Conservation (phyloP, 2,888 invertebrate genomes). For the Mythimna albipuncta region DNA sequence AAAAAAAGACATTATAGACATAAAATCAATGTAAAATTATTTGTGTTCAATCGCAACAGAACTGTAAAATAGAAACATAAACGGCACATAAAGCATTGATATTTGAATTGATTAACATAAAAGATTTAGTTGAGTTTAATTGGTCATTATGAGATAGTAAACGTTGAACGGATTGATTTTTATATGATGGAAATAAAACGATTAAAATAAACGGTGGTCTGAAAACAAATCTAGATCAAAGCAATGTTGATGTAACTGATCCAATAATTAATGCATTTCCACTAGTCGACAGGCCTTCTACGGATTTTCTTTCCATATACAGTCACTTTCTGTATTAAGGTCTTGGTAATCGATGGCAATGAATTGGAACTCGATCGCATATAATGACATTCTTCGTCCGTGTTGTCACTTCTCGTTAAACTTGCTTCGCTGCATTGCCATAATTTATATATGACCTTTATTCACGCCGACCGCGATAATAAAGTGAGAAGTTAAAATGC, state of each 20-base stretch:
- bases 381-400: conserved; percentile 66
- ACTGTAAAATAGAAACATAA: conserved; percentile 39
- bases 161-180: background rate
- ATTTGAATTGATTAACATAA: conserved; percentile 46
- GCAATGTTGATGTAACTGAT: background rate
- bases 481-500: conserved; percentile 52
- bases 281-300: background rate
- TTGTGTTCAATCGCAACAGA: conserved; percentile 2
- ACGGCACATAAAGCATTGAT: conserved; percentile 27
- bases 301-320: conserved; percentile 34
- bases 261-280: conserved; percentile 10
- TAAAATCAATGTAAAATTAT: background rate
- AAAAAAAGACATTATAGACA: conserved; percentile 20
- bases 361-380: conserved; percentile 61
- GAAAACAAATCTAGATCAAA: background rate
- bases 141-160: conserved; percentile 27
- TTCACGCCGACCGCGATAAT: conserved; percentile 39
- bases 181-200: conserved; percentile 14
- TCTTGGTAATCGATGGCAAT: conserved; percentile 61
- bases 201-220: background rate
- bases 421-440: conserved; percentile 64
- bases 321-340: conserved; percentile 50
- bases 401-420: conserved; percentile 68
- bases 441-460: conserved; percentile 70
- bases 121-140: conserved; percentile 44